Conservation (phyloP, 1,140 invertebrate species). For the Diuraphis noxia region DNA sequence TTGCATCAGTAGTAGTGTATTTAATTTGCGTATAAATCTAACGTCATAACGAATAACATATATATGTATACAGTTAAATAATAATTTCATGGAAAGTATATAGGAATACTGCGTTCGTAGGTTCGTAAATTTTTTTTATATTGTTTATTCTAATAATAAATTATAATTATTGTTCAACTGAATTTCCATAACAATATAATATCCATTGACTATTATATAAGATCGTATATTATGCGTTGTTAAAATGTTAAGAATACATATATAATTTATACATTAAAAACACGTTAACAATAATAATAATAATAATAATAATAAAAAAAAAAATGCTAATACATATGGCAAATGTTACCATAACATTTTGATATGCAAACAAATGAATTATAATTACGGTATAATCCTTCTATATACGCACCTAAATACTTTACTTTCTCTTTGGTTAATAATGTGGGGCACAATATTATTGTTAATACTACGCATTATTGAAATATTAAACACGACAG, state of each 20-base stretch:
- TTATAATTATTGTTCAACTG: neutral
- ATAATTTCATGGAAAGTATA: neutral
- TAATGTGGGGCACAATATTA: neutral
- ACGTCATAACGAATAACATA: neutral
- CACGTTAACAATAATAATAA: neutral
- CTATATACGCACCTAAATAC: neutral
- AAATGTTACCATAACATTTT: constrained; percentile 13
- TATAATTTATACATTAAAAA: neutral
- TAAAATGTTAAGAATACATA: neutral
- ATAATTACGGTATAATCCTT: neutral
- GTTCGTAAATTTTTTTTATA: neutral
- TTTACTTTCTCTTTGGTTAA: neutral
- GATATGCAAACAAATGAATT: constrained; percentile 1
- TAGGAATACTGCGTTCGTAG: neutral
- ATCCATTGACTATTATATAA: neutral
- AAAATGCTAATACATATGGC: neutral
- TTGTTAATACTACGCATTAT: neutral
- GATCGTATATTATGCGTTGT: neutral
- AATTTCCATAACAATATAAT: constrained; percentile 34
- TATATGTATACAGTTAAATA: neutral
- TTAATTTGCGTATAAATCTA: neutral
- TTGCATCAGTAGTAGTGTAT: neutral
- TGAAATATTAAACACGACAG: neutral
- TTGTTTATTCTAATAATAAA: constrained; percentile 6
- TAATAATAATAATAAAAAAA: neutral